These are phyloP conservation scores for Scaptomyza cyrtandrae DNA, from an alignment of 2,888 invertebrate genomes.

Conservation along the genomic window DNA sequence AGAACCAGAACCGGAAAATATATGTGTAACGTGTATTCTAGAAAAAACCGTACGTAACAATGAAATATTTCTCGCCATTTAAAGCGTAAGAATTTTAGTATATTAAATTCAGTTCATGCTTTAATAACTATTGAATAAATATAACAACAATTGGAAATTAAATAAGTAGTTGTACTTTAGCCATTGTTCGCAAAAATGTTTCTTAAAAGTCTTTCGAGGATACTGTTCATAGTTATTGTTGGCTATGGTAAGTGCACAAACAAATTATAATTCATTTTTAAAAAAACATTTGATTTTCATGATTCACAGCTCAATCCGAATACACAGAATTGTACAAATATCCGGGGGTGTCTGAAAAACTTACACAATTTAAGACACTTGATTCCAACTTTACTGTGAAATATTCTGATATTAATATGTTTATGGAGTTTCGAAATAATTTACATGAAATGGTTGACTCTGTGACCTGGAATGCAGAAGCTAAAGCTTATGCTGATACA, in stretches of 20 bases:
- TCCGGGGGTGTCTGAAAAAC: background rate
- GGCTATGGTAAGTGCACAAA: background rate
- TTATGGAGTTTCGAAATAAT: background rate
- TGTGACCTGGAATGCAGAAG: background rate
- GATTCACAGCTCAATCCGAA: background rate
- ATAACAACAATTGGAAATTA: background rate
- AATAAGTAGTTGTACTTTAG: background rate
- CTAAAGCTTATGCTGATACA: background rate
- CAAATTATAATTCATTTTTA: background rate
- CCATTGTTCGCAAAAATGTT: background rate
- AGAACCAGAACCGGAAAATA: no score
- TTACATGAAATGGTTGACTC: background rate
- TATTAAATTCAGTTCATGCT: background rate
- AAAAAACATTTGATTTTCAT: background rate
- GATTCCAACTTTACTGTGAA: background rate
- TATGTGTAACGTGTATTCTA: no score
- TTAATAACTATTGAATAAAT: background rate
- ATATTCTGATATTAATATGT: background rate
- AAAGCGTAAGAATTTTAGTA: background rate
- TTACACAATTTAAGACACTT: background rate
- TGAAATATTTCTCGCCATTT: background rate
- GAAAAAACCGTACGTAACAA: no score
- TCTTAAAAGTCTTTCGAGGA: background rate
- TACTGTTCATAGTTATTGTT: background rate
- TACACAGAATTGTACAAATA: background rate